A percentile compares a stretch with the other conserved stretches of the same genome.
These are phyloP conservation scores for Lepus oiostolus DNA, from an alignment of 2,797 vertebrate genomes.

Conservation along the genomic window DNA sequence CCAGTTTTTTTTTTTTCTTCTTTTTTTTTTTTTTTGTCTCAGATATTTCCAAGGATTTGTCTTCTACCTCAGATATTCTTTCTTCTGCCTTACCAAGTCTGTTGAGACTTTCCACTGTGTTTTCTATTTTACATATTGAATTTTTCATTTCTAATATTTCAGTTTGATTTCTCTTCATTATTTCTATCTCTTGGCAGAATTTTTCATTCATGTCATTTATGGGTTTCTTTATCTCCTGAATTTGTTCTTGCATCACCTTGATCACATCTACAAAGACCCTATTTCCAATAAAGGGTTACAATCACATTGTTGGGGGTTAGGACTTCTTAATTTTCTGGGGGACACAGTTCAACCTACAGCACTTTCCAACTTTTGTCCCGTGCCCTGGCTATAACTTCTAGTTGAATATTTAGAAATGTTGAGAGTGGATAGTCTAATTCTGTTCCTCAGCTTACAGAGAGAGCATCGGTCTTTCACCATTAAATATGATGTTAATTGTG, in stretches of 20 bases:
- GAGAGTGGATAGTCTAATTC: neutral
- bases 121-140: no score
- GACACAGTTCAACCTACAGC: neutral
- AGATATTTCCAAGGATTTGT: no score
- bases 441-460: neutral
- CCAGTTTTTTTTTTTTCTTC: no score
- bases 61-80: no score
- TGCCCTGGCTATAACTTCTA: neutral
- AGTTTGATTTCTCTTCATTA: no score
- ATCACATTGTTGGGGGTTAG: neutral
- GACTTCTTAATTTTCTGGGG: neutral
- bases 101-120: no score
- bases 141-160: no score
- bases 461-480: neutral
- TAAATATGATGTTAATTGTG: conserved; percentile 7
- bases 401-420: neutral
- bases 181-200: no score
- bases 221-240: no score
- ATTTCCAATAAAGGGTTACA: neutral
- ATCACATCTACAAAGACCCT: conserved; percentile 11
- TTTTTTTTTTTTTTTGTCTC: no score
- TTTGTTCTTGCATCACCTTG: neutral
- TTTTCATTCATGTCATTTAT: no score
- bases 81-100: no score
- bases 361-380: neutral